phyloP scores from a whole-genome alignment of 2,113 vertebrate species.

The Capreolus pygargus region DNA sequence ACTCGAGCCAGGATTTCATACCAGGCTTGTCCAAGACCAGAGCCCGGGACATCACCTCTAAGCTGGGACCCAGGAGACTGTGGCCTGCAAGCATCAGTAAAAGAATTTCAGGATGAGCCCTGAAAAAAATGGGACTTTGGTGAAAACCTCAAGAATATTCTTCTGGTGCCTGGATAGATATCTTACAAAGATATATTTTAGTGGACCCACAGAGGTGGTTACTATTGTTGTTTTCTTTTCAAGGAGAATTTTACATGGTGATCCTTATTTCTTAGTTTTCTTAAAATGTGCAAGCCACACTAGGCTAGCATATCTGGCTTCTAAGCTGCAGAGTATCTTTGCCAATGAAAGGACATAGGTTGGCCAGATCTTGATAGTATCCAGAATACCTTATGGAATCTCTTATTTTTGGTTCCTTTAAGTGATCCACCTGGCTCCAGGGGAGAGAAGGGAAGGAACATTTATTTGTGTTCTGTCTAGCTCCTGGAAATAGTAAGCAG shows the following conservation, averaged over 20 bases:
- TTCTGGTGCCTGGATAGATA: neutral
- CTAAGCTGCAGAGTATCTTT: neutral
- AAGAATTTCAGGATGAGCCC: neutral
- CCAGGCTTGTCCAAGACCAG: neutral
- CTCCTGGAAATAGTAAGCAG: neutral
- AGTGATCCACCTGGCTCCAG: neutral
- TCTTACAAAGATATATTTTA: neutral
- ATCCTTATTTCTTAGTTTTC: neutral
- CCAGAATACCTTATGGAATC: too few relatives aligned
- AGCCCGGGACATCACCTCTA: neutral
- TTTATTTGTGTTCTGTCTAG: neutral
- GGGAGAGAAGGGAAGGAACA: neutral
- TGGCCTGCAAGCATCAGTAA: neutral
- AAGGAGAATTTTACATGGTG: neutral
- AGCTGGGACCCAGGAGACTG: neutral
- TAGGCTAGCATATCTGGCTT: neutral
- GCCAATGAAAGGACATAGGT: neutral
- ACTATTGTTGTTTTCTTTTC: conserved; percentile 1
- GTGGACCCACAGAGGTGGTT: neutral
- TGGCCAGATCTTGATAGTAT: neutral
- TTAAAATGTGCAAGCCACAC: neutral
- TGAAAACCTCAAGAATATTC: neutral
- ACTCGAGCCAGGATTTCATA: neutral
- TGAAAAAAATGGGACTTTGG: neutral
- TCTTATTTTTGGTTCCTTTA: neutral